Evolutionary conservation across 2,888 invertebrate species (phyloP), one percentile per base, ranked within the genome.

Genomic region (Eretmocerus hayati): DNA sequence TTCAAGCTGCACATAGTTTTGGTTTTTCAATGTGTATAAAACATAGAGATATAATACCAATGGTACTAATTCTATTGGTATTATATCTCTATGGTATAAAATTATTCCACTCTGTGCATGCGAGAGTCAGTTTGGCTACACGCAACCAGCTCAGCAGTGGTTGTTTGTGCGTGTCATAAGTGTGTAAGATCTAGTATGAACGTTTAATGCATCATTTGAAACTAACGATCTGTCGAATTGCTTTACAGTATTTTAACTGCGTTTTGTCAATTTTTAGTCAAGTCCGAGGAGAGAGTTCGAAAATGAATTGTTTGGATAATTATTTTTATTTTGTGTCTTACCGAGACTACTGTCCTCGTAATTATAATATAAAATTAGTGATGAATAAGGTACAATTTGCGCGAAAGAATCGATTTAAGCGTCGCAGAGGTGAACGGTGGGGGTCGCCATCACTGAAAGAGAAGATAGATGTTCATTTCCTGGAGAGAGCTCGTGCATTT

Each of bases 181-280:
- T n/a, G n/a, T n/a, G n/a, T n/a, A n/a, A n/a, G n/a, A n/a, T n/a
- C n/a, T n/a, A n/a, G n/a, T n/a, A n/a, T n/a, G n/a, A n/a, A n/a
- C n/a, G n/a, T n/a, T n/a, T n/a, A 32, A 26, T 26, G 26, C 26
- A 26, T 11, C 11, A 9, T 26, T 9, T 9, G 26, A 11, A 26
- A 26, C 26, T 40, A 26, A 40, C 33, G 40, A 48, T 48, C 43
- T 41, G 45, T 45, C 32, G 26, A 49, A 31, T 42, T 46, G 38
- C 42, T 37, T 50, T 40, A 44, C 51, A 51, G 51, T 51, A 51
- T 51, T 50, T n/a, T 40, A 21, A 35, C 22, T 20, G 21, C 38
- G 15, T 19, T 46, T 46, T 50, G 43, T 51, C 49, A 47, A 52
- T 52, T 54, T n/a, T 57, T 55, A 53, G 49, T 53, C 43, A 50